Evolutionary conservation across 2,888 invertebrate genomes (phyloP).

Genomic region (Eupeodes latifasciatus): DNA sequence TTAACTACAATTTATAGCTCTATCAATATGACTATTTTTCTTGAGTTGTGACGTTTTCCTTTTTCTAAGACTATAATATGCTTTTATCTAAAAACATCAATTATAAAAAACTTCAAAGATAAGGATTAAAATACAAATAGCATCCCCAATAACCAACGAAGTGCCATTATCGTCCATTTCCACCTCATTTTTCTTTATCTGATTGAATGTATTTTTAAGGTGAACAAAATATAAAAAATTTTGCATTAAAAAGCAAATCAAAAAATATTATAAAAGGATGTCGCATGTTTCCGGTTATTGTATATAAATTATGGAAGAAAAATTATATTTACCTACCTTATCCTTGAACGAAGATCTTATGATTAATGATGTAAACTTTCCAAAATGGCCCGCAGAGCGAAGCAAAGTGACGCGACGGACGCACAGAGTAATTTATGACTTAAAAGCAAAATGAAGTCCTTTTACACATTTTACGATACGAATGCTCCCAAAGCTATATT

Average conservation of each 20-base stretch:
- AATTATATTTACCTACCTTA: neutral
- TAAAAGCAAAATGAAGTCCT: conserved; percentile 46
- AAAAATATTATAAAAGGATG: conserved; percentile 41
- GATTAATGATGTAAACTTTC: conserved; percentile 73
- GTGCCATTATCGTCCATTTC: neutral
- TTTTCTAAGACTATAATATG: too few species aligned
- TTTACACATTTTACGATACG: conserved; percentile 3
- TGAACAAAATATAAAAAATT: conserved; percentile 1
- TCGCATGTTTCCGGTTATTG: neutral
- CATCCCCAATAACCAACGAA: conserved; percentile 1
- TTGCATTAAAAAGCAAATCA: conserved; percentile 14
- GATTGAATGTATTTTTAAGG: conserved; percentile 55
- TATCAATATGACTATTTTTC: too few species aligned
- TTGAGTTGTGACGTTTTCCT: too few species aligned
- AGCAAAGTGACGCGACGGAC: too few species aligned
- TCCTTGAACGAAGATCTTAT: conserved; percentile 55
- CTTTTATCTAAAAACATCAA: neutral
- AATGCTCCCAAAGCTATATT: neutral
- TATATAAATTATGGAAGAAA: neutral
- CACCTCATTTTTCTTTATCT: conserved; percentile 6
- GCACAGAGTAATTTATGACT: conserved; percentile 49
- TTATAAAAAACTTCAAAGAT: neutral
- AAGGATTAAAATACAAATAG: conserved; percentile 26
- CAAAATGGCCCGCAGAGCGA: neutral
- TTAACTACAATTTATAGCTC: too few species aligned